Evolutionary conservation across 2,888 invertebrate species (phyloP).

Genomic region (Phaedon cochleariae): DNA sequence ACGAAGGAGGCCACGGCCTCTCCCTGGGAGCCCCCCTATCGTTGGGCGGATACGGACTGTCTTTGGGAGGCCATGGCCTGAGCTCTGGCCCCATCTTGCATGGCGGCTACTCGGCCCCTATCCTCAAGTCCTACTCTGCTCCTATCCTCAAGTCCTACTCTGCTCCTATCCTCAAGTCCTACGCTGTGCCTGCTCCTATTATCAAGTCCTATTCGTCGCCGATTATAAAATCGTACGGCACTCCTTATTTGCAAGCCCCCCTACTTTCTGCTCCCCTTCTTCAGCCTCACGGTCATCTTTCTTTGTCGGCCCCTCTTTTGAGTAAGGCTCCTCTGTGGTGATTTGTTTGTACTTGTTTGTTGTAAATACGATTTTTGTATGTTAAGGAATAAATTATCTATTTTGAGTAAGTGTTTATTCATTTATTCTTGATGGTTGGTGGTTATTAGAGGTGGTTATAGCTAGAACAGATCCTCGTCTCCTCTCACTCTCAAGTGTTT

Average conservation of each 20-base stretch:
- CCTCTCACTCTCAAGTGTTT: too few relatives aligned
- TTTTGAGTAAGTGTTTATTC: not conserved
- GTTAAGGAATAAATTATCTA: not conserved
- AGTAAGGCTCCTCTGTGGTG: not conserved
- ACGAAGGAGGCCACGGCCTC: slow-evolving; percentile 4
- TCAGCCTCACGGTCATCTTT: slow-evolving; percentile 2
- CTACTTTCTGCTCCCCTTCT: slow-evolving; percentile 15
- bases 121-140: slow-evolving; percentile 40
- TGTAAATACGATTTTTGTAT: not conserved
- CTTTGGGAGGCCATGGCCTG: not conserved
- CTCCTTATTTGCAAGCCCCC: too few relatives aligned
- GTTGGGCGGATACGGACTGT: slow-evolving; percentile 4
- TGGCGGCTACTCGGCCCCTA: slow-evolving; percentile 33
- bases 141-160: slow-evolving; percentile 12
- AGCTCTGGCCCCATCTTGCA: slow-evolving; percentile 2
- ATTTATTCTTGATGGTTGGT: too few relatives aligned
- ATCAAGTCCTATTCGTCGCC: not conserved
- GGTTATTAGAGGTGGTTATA: too few relatives aligned
- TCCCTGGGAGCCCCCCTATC: slow-evolving; percentile 8
- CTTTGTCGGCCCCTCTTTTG: slow-evolving; percentile 5
- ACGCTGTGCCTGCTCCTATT: slow-evolving; percentile 20
- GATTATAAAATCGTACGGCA: too few relatives aligned
- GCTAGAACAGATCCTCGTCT: too few relatives aligned
- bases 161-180: slow-evolving; percentile 14
- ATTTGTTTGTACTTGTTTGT: not conserved